These are phyloP conservation scores for Plebejus argus DNA, from an alignment of 2,888 invertebrate genomes.

Conservation along the genomic window DNA sequence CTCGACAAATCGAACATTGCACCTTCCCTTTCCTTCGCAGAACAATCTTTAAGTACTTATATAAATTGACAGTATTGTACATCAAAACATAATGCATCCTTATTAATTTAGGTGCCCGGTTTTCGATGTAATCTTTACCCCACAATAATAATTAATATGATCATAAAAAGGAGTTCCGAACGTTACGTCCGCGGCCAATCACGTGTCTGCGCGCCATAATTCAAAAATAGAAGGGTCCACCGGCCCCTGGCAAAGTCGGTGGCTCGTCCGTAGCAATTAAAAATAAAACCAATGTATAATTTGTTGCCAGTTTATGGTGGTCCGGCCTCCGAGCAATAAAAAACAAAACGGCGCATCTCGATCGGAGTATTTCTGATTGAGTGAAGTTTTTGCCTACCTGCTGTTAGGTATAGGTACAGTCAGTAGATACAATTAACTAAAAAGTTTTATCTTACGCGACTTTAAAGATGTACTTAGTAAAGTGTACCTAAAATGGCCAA, in stretches of 20 bases:
- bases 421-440: not conserved
- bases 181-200: constrained; percentile 64
- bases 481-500: not conserved
- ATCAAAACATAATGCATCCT: not conserved
- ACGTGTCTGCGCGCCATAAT: constrained; percentile 72
- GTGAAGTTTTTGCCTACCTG: constrained; percentile 50
- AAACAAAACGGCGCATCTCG: constrained; percentile 66
- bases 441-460: not conserved
- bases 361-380: constrained; percentile 73
- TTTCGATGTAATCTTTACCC: constrained; percentile 57
- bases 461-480: too few relatives aligned
- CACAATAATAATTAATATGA: constrained; percentile 52
- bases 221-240: constrained; percentile 70
- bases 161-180: constrained; percentile 51
- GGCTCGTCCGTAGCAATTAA: constrained; percentile 75
- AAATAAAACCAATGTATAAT: constrained; percentile 76
- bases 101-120: constrained; percentile 30
- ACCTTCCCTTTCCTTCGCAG: too few relatives aligned
- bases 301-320: constrained; percentile 74
- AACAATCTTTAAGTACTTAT: too few relatives aligned
- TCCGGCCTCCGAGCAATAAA: constrained; percentile 59
- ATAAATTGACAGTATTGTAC: not conserved
- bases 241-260: constrained; percentile 72
- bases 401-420: not conserved
- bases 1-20: too few relatives aligned